Evolutionary conservation across 37 sponge, comb jelly and placozoan genomes (phyloP).

Genomic region (Beroe forskalii): DNA sequence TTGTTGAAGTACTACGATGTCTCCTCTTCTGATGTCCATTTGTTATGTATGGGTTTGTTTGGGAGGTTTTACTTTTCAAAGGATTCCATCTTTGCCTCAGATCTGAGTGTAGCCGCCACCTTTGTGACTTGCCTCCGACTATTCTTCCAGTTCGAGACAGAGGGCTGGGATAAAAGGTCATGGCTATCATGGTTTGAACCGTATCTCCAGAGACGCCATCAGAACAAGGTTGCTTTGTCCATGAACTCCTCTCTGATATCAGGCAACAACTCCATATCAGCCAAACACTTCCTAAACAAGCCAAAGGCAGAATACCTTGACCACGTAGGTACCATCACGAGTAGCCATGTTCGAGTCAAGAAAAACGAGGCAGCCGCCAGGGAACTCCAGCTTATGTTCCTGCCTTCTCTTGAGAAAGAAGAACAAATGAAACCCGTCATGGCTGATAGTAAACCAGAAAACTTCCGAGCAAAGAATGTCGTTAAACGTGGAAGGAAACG

Average conservation of each 20-base stretch:
- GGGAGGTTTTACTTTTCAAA: background rate
- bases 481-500: background rate
- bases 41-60: slow-evolving; percentile 4
- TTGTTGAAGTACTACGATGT: background rate
- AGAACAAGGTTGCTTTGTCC: background rate
- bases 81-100: background rate
- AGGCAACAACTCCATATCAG: background rate
- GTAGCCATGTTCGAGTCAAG: background rate
- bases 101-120: background rate
- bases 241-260: background rate
- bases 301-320: background rate
- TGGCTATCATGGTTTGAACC: slow-evolving; percentile 36
- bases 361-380: background rate
- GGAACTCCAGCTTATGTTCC: background rate
- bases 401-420: background rate
- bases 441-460: background rate
- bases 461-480: background rate
- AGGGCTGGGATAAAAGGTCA: background rate
- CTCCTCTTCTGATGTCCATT: background rate
- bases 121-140: background rate
- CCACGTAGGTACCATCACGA: background rate
- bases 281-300: slow-evolving; percentile 26
- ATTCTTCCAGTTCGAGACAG: slow-evolving; percentile 27
- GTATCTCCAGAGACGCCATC: background rate
- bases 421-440: background rate